Conservation (phyloP, 1,140 invertebrate genomes). For the Drosophila parvula region DNA sequence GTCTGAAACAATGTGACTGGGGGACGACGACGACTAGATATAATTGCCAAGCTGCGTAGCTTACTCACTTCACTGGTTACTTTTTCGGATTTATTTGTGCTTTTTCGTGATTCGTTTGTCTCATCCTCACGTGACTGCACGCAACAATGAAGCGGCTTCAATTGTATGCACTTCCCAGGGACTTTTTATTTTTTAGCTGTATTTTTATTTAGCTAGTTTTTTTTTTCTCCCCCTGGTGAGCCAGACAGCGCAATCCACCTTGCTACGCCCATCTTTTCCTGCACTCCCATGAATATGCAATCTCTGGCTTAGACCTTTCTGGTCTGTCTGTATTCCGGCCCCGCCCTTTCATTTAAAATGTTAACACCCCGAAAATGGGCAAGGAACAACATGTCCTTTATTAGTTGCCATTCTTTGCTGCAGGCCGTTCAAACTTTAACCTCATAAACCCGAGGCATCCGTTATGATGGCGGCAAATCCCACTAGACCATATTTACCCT, state of each 20-base stretch:
- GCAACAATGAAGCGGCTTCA: conserved; percentile 44
- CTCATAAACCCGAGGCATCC: conserved; percentile 25
- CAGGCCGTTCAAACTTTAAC: conserved; percentile 33
- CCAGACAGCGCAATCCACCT: conserved; percentile 26
- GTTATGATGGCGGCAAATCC: conserved; percentile 9
- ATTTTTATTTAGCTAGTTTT: conserved; percentile 39
- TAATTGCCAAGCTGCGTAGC: conserved; percentile 61
- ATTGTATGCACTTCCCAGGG: conserved; percentile 52
- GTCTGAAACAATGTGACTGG: conserved; percentile 40
- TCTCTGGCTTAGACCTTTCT: conserved; percentile 33
- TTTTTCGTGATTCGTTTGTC: conserved; percentile 13
- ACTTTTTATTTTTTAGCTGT: conserved; percentile 25
- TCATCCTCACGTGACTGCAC: conserved; percentile 54
- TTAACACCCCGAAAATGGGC: conserved; percentile 41
- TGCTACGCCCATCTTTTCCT: conserved; percentile 41
- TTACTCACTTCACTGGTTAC: conserved; percentile 40
- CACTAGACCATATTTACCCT: not conserved
- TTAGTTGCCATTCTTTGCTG: conserved; percentile 21
- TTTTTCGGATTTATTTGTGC: conserved; percentile 28
- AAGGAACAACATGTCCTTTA: conserved; percentile 15
- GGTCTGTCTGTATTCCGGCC: not conserved
- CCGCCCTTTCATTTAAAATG: conserved; percentile 47
- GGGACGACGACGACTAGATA: conserved; percentile 35
- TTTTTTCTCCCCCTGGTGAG: conserved; percentile 20
- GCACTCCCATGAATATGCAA: conserved; percentile 45